Evolutionary conservation across 2,113 vertebrate genomes (phyloP).

Genomic region (Caloenas nicobarica): DNA sequence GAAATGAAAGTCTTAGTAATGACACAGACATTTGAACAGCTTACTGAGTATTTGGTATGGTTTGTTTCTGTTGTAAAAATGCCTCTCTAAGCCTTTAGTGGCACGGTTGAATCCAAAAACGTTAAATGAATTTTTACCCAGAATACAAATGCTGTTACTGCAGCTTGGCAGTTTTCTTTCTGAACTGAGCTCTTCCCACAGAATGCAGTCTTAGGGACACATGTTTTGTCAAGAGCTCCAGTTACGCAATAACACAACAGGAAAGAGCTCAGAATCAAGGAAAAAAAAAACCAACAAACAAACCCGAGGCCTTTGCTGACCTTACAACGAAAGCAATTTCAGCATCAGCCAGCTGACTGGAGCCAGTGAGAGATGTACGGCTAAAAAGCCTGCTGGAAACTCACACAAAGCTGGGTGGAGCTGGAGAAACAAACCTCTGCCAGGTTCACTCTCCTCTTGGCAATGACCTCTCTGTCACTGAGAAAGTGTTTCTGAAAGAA

Average conservation of each 20-base stretch:
- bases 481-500: background rate
- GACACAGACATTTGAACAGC: constrained; percentile 10
- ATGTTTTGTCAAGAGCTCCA: background rate
- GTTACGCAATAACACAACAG: constrained; percentile 1
- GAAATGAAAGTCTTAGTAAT: constrained; percentile 23
- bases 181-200: background rate
- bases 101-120: background rate
- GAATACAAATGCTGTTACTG: background rate
- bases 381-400: background rate
- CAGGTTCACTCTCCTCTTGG: background rate
- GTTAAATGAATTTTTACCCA: background rate
- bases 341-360: background rate
- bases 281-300: background rate
- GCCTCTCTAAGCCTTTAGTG: background rate
- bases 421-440: background rate
- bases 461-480: background rate
- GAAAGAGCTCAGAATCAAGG: background rate
- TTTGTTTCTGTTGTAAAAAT: constrained; percentile 6
- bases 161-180: background rate
- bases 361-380: background rate
- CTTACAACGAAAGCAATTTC: background rate
- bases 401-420: background rate
- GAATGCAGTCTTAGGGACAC: background rate
- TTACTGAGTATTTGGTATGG: background rate
- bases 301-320: background rate